Conservation (phyloP, 2,888 invertebrate genomes). For the Allolobophora icterica region DNA sequence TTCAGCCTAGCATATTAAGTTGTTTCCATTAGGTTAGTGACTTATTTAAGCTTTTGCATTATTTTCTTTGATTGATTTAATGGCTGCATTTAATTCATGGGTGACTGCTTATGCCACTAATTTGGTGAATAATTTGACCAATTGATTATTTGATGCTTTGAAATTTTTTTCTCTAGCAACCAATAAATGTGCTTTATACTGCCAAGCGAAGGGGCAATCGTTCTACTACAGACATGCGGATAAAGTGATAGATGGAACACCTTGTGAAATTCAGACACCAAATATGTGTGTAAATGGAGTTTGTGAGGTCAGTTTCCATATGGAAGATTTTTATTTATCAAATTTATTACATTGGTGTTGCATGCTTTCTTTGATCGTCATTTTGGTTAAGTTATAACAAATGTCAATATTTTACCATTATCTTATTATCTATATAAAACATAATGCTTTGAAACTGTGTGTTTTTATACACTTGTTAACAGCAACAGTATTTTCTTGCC, state of each 20-base stretch:
- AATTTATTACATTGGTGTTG: neutral
- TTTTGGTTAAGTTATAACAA: neutral
- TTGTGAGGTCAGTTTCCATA: slow-evolving; percentile 7
- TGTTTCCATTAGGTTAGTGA: too few species aligned
- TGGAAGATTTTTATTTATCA: neutral
- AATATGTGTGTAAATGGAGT: slow-evolving; percentile 21
- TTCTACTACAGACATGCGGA: slow-evolving; percentile 87
- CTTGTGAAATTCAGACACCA: slow-evolving; percentile 12
- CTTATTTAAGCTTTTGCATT: too few species aligned
- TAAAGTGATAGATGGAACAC: slow-evolving; percentile 79
- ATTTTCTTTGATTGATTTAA: too few species aligned
- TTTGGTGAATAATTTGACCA: neutral
- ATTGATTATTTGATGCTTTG: neutral
- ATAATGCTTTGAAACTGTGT: neutral
- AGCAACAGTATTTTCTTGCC: neutral
- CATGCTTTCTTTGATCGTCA: neutral
- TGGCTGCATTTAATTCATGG: neutral
- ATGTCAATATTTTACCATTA: neutral
- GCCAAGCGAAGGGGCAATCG: slow-evolving; percentile 87
- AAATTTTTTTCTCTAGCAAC: slow-evolving; percentile 5
- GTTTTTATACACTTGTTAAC: neutral
- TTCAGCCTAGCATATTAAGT: too few species aligned
- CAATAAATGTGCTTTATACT: slow-evolving; percentile 90
- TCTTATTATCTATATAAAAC: too few species aligned
- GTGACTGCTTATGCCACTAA: neutral